These are phyloP conservation scores for Epirrhoe alternata DNA, from an alignment of 2,888 invertebrate genomes.

Conservation along the genomic window DNA sequence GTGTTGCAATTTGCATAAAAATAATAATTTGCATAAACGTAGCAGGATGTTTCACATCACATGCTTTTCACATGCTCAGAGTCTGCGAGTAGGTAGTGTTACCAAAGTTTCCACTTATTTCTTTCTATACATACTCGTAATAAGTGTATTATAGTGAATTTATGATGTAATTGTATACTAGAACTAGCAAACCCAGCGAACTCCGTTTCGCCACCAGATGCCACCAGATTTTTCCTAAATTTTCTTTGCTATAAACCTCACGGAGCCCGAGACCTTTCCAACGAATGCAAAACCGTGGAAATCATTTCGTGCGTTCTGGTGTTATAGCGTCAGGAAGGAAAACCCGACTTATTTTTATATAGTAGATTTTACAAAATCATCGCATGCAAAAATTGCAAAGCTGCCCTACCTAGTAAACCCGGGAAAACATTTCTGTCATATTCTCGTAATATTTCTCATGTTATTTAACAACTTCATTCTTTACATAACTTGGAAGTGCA, in stretches of 20 bases:
- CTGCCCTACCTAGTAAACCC: not conserved
- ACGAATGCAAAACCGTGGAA: too few relatives aligned
- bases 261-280: too few relatives aligned
- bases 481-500: slow-evolving; percentile 23
- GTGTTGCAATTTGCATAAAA: slow-evolving; percentile 3
- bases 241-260: too few relatives aligned
- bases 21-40: not conserved
- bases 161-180: too few relatives aligned
- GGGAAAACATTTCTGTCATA: not conserved
- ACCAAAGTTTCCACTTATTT: not conserved
- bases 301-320: too few relatives aligned
- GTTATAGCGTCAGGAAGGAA: too few relatives aligned
- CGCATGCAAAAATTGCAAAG: not conserved
- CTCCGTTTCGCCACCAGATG: too few relatives aligned
- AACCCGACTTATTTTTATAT: too few relatives aligned
- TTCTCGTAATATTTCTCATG: slow-evolving; percentile 8
- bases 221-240: too few relatives aligned
- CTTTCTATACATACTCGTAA: too few relatives aligned
- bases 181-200: too few relatives aligned
- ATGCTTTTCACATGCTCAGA: not conserved
- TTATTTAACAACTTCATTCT: slow-evolving; percentile 5
- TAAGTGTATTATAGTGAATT: too few relatives aligned
- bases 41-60: not conserved
- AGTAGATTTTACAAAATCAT: not conserved
- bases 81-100: not conserved